Base-by-base conservation (phyloP, 2,797 vertebrate species). In the Acrocephalus scirpaceus region DNA sequence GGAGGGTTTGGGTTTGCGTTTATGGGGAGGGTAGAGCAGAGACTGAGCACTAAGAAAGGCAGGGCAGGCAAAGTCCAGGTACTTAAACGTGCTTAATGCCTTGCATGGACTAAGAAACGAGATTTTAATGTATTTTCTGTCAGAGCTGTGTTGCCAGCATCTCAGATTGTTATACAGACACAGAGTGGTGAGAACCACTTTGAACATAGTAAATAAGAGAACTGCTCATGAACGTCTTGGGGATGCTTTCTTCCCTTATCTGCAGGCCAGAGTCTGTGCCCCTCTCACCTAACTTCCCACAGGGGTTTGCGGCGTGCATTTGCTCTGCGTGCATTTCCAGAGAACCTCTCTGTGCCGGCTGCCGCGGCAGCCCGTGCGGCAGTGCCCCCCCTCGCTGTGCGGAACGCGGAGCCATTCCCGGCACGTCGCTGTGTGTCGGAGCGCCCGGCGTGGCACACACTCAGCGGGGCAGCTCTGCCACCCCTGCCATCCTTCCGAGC, bases 141-240 rank as follows among this genome's bases (percentile, higher is more conserved):
- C 2, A 4, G 56, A 64, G 4, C 26, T 45, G 15, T 47, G 53
- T 23, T 60, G 21, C n/a, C 69, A 67, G 61, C 57, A 50, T 74
- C 75, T 82, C 58, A 15, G 36, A 18, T 20, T 18, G 32, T 58
- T 60, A 53, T 86, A 50, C 26, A 65, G 40, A 48, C 21, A 26
- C 17, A 66, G 18, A 25, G 17, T 13, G 23, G 54, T 27, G 30
- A 83, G 40, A 79, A 42, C 65, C 30, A 16, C 34, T 89, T 87
- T 54, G 58, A 27, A 16, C 9, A 13, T 1, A 15, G 25, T 19
- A 54, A 45, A 25, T 32, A 89, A 80, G 44, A 89, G 29, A 88
- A 56, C 8, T 44, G 36, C 44, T 66, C 9, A 8, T 3, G 29
- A 48, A 44, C 0, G 0, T 34, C 65, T 62, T 1, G 0, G 21